Evolutionary conservation across 2,888 invertebrate genomes (phyloP).

Genomic region (Amblyteles armatorius): DNA sequence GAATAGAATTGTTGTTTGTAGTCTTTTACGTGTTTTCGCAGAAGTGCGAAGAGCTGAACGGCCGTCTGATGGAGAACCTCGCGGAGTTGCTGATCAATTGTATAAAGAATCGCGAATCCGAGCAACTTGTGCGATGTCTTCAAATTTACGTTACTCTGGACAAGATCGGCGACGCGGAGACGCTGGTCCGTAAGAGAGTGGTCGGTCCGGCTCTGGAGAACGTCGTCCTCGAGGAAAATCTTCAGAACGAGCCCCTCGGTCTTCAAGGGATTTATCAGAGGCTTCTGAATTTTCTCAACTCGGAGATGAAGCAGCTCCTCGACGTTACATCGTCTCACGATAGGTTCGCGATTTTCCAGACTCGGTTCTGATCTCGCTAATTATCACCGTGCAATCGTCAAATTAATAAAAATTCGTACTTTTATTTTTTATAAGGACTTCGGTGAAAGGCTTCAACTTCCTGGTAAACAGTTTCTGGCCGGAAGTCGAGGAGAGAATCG

Average conservation of each 20-base stretch:
- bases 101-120: slow-evolving; percentile 81
- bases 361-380: slow-evolving; percentile 77
- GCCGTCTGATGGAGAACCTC: slow-evolving; percentile 86
- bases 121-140: slow-evolving; percentile 85
- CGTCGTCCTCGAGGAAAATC: slow-evolving; percentile 89
- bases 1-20: neutral
- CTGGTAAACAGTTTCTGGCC: slow-evolving; percentile 95
- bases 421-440: slow-evolving; percentile 66
- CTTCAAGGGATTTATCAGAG: slow-evolving; percentile 90
- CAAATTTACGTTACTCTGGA: slow-evolving; percentile 89
- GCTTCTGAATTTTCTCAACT: slow-evolving; percentile 90
- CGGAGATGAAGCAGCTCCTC: slow-evolving; percentile 86
- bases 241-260: slow-evolving; percentile 88
- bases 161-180: slow-evolving; percentile 90
- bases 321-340: slow-evolving; percentile 80
- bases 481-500: slow-evolving; percentile 92
- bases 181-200: slow-evolving; percentile 89
- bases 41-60: slow-evolving; percentile 81
- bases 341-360: slow-evolving; percentile 73
- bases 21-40: slow-evolving; percentile 70
- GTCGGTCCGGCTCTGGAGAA: slow-evolving; percentile 89
- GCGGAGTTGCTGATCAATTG: slow-evolving; percentile 83
- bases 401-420: neutral
- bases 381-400: neutral
- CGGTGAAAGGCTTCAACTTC: slow-evolving; percentile 90